These are phyloP conservation scores for Coenonympha glycerion DNA, from an alignment of 2,888 invertebrate species.

Conservation along the genomic window DNA sequence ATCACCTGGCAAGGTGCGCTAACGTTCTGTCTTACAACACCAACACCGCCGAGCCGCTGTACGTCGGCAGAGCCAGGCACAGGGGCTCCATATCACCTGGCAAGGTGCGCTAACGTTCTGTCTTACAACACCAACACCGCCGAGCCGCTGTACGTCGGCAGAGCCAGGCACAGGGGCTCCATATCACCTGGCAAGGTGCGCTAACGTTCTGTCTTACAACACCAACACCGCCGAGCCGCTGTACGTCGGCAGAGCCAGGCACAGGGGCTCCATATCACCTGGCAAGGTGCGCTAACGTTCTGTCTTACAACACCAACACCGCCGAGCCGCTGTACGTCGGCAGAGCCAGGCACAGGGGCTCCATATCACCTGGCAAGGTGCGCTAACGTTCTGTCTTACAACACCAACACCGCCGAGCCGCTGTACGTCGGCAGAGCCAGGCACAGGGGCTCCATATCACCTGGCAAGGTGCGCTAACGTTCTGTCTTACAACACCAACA, in stretches of 20 bases:
- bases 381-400: too few species aligned
- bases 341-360: slow-evolving; percentile 65
- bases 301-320: too few species aligned
- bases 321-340: slow-evolving; percentile 74
- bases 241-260: slow-evolving; percentile 70
- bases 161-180: slow-evolving; percentile 67
- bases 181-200: slow-evolving; percentile 78
- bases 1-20: slow-evolving; percentile 79
- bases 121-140: too few species aligned
- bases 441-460: slow-evolving; percentile 69
- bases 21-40: too few species aligned
- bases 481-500: too few species aligned
- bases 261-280: slow-evolving; percentile 72
- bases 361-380: slow-evolving; percentile 77
- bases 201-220: too few species aligned
- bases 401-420: slow-evolving; percentile 63
- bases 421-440: slow-evolving; percentile 72
- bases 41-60: slow-evolving; percentile 68
- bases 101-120: too few species aligned
- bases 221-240: slow-evolving; percentile 67
- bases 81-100: slow-evolving; percentile 75
- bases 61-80: slow-evolving; percentile 70
- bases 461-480: too few species aligned
- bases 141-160: slow-evolving; percentile 72
- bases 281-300: too few species aligned